These are phyloP conservation scores for Pseudochirops corinnae DNA, from an alignment of 2,797 vertebrate species.

Conservation along the genomic window DNA sequence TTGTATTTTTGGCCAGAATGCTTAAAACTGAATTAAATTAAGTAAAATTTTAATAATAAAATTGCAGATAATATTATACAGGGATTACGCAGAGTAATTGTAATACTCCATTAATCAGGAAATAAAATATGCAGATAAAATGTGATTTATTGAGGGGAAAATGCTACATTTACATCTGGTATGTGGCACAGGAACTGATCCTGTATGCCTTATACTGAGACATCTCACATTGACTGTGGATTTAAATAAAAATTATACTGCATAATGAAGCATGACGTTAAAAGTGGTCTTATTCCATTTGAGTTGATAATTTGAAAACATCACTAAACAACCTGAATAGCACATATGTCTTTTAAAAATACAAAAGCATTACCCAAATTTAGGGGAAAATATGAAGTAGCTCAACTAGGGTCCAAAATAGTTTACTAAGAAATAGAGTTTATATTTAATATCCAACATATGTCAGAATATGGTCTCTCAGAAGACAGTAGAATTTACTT, in stretches of 20 bases:
- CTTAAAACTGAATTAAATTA: slow-evolving; percentile 81
- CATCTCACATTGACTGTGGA: background rate
- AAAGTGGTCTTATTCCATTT: slow-evolving; percentile 54
- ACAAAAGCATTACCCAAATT: slow-evolving; percentile 41
- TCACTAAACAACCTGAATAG: background rate
- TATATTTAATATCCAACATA: background rate
- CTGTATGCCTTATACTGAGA: slow-evolving; percentile 58
- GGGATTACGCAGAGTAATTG: slow-evolving; percentile 76
- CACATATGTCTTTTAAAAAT: slow-evolving; percentile 21
- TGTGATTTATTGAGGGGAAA: slow-evolving; percentile 73
- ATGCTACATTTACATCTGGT: slow-evolving; percentile 76
- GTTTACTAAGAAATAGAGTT: slow-evolving; percentile 40
- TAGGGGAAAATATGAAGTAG: background rate
- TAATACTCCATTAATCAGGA: slow-evolving; percentile 78
- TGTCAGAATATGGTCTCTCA: background rate
- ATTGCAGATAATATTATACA: slow-evolving; percentile 74
- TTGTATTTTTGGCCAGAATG: slow-evolving; percentile 80
- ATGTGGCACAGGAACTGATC: slow-evolving; percentile 52
- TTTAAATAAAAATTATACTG: slow-evolving; percentile 59
- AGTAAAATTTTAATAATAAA: slow-evolving; percentile 81
- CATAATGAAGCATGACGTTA: slow-evolving; percentile 2
- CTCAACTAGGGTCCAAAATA: slow-evolving; percentile 27
- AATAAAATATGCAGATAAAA: slow-evolving; percentile 66
- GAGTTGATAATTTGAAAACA: slow-evolving; percentile 38
- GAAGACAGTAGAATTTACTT: background rate